Percentiles rank a stretch among this genome's conserved stretches.
These are phyloP conservation scores for Scaptomyza polygonia DNA, from an alignment of 2,888 invertebrate genomes.

Conservation along the genomic window DNA sequence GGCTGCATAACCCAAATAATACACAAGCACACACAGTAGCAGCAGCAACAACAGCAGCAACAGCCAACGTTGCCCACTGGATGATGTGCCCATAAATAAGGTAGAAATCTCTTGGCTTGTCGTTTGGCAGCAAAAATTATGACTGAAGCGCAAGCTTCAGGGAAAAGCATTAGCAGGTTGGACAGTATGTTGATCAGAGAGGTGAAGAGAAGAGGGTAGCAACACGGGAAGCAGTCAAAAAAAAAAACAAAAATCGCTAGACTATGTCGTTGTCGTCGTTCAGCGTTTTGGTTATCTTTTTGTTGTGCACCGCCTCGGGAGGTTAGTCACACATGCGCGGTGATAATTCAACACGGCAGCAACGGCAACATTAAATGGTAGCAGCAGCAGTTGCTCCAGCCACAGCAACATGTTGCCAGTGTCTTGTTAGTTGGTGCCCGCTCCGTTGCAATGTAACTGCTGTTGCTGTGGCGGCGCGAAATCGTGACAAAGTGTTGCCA, in stretches of 20 bases:
- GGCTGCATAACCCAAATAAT: slow-evolving; percentile 64
- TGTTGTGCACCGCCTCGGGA: slow-evolving; percentile 78
- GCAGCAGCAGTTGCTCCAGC: slow-evolving; percentile 42
- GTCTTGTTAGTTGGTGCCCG: slow-evolving; percentile 66
- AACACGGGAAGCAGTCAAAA: slow-evolving; percentile 34
- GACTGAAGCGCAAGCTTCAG: slow-evolving; percentile 68
- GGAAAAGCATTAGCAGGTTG: slow-evolving; percentile 76
- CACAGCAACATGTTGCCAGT: slow-evolving; percentile 76
- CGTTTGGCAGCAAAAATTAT: slow-evolving; percentile 72
- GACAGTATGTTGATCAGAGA: background rate
- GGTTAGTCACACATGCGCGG: slow-evolving; percentile 80
- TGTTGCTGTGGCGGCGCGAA: slow-evolving; percentile 49
- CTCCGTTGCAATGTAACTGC: slow-evolving; percentile 26
- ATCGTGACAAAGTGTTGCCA: slow-evolving; percentile 80
- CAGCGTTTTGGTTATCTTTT: slow-evolving; percentile 62
- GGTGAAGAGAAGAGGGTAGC: slow-evolving; percentile 1
- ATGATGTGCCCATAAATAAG: slow-evolving; percentile 69
- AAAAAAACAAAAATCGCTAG: slow-evolving; percentile 18
- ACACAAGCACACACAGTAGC: slow-evolving; percentile 30
- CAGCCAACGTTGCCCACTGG: slow-evolving; percentile 18
- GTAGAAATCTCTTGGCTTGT: slow-evolving; percentile 43
- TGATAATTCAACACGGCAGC: slow-evolving; percentile 73
- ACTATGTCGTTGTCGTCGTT: slow-evolving; percentile 33
- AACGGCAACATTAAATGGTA: slow-evolving; percentile 76
- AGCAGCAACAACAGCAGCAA: slow-evolving; percentile 11